phyloP scores from a whole-genome alignment of 2,797 vertebrate species.

The Coccyzus lansbergi region DNA sequence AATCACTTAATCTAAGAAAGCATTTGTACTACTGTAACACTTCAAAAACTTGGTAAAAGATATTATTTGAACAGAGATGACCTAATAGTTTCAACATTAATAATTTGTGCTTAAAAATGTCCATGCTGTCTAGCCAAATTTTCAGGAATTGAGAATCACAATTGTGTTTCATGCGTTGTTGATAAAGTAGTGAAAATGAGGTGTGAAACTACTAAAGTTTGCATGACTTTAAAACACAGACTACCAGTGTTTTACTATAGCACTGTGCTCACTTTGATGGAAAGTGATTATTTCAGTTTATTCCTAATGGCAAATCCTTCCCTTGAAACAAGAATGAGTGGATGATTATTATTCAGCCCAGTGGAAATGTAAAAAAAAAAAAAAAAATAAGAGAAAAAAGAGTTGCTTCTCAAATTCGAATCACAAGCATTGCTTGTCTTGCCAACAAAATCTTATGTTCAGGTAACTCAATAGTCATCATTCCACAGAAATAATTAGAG shows the following conservation, averaged over 20 bases:
- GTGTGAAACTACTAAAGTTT: neutral
- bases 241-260: neutral
- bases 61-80: neutral
- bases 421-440: neutral
- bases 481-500: neutral
- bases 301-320: neutral
- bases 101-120: neutral
- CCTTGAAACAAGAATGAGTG: neutral
- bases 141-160: neutral
- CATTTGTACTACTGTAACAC: neutral
- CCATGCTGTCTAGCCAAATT: neutral
- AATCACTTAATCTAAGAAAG: neutral
- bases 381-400: neutral
- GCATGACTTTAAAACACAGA: neutral
- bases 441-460: neutral
- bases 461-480: neutral
- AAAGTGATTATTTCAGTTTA: neutral
- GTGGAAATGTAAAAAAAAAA: neutral
- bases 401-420: neutral
- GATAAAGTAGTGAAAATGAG: neutral
- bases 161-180: neutral
- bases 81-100: neutral
- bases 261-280: neutral
- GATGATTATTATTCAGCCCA: neutral
- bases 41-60: constrained; percentile 31